A percentile compares a stretch with the other conserved stretches of the same genome.
phyloP scores from a whole-genome alignment of 1,140 invertebrate species.

The Neotoxoptera formosana region DNA sequence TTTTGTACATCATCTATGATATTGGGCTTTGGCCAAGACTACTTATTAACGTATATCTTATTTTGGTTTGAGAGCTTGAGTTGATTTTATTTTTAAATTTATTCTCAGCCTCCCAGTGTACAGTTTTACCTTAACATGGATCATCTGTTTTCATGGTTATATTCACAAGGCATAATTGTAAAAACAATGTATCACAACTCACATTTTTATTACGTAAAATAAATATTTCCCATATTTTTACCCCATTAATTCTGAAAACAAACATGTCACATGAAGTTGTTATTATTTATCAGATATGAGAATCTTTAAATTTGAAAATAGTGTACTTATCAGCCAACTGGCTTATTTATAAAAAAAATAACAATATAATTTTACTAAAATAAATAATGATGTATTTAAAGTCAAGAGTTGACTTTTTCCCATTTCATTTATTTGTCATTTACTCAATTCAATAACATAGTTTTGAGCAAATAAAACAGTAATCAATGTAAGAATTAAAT shows the following conservation, averaged over 20 bases:
- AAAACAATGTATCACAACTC: not conserved
- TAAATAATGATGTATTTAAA: conserved; percentile 18
- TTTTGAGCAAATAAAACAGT: conserved; percentile 38
- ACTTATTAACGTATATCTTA: not conserved
- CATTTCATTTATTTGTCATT: conserved; percentile 19
- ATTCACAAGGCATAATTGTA: not conserved
- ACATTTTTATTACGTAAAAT: not conserved
- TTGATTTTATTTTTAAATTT: conserved; percentile 22
- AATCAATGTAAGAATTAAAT: conserved; percentile 31
- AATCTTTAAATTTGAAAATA: not conserved
- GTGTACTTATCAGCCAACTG: not conserved
- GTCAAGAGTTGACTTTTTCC: not conserved
- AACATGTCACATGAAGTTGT: not conserved
- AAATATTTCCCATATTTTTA: not conserved
- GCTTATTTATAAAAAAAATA: conserved; percentile 16
- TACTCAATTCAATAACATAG: not conserved
- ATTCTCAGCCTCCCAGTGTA: not conserved
- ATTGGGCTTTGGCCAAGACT: not conserved
- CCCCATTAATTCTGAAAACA: not conserved
- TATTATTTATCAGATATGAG: conserved; percentile 18
- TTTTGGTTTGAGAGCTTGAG: not conserved
- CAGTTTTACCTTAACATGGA: not conserved
- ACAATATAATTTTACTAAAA: conserved; percentile 32
- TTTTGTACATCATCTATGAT: not conserved
- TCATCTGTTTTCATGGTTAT: not conserved